Evolutionary conservation across 2,797 vertebrate genomes (phyloP).

Genomic region (Poliocrania exsul): DNA sequence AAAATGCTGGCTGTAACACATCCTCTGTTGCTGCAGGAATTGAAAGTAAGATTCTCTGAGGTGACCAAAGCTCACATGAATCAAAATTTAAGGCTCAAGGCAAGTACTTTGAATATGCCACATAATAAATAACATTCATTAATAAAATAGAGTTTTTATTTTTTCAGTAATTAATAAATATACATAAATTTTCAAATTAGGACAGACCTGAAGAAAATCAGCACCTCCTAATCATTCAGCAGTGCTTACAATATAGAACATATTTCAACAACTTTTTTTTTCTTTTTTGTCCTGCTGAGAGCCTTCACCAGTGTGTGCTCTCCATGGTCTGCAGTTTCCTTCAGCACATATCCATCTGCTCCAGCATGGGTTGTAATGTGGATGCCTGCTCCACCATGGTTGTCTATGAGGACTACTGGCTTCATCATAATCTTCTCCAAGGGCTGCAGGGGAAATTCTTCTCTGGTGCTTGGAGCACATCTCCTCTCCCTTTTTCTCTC

Average conservation of each 20-base stretch:
- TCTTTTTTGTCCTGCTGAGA: neutral
- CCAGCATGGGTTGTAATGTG: neutral
- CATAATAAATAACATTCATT: neutral
- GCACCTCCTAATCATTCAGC: neutral
- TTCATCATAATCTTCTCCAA: neutral
- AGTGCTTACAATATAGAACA: neutral
- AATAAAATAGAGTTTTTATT: neutral
- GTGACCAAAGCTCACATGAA: neutral
- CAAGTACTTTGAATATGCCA: neutral
- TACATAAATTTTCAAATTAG: neutral
- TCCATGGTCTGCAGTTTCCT: neutral
- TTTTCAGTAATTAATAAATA: neutral
- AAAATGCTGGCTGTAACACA: neutral
- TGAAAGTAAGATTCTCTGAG: neutral
- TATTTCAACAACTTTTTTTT: neutral
- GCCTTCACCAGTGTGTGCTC: rapidly evolving
- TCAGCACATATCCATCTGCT: neutral
- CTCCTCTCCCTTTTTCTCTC: neutral
- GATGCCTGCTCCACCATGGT: neutral
- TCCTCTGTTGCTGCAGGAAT: neutral
- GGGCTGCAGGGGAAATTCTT: rapidly evolving
- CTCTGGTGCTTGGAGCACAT: rapidly evolving
- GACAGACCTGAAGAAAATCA: neutral
- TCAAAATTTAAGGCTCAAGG: neutral
- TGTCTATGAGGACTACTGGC: neutral